Base-by-base conservation (phyloP, 2,797 vertebrate species). In the Oryzias sinensis region DNA sequence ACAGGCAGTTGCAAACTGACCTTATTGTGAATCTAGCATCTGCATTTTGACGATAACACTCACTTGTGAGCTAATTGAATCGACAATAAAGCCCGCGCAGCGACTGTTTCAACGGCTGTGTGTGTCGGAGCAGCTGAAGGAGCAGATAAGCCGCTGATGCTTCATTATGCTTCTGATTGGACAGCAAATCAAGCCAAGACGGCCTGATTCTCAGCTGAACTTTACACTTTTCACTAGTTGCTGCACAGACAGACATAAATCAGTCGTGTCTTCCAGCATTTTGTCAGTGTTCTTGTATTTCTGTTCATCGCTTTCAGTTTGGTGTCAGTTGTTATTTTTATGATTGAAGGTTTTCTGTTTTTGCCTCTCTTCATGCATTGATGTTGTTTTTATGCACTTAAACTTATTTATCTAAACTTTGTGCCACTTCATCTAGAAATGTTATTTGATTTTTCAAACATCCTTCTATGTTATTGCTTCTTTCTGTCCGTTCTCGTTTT, bases 21-120 rank as follows among this genome's bases (percentile, higher is more conserved):
- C 66, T 61, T 44, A 80, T 80, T 80, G 76, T 81, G 69, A 69
- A 53, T 72, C 54, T 68, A 45, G 60, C 68, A 33, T 60, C 81
- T 87, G 85, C 2, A 49, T 68, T 74, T 72, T 43, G 1, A 61
- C 62, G 84, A 83, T 85, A 87, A 85, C 77, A 58, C 62, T 70
- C 68, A 73, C 56, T 66, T 59, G 57, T 62, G 62, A 56, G 56
- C 67, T 76, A 82, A 80, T 84, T 82, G 66, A 68, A 74, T 73
- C 56, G 68, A 63, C 68, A 71, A 49, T 74, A 69, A 62, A 58
- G 43, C 24, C 45, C 44, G 40, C 16, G 53, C 7, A 44, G 40
- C 45, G 47, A 3, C 33, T 33, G 33, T 33, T 33, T 33, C 33
- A 11, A 33, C 33, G 33, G 2, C 33, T 33, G 33, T 33, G 33